Evolutionary conservation across 1,140 invertebrate genomes (phyloP).

Genomic region (Drusus annulatus): DNA sequence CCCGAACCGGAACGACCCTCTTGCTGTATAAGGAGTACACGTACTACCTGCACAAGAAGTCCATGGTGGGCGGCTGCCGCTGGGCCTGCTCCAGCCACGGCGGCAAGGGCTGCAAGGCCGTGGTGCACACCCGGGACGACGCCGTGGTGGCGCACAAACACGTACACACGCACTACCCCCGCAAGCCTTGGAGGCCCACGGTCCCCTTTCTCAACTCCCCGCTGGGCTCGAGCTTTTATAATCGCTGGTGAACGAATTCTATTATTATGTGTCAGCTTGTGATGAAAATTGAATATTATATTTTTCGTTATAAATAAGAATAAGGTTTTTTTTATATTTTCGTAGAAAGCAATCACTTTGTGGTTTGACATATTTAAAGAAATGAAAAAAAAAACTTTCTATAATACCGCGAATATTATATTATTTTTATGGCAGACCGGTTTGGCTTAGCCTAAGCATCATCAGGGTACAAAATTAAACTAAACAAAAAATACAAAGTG

Average conservation of each 20-base stretch:
- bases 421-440: no score
- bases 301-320: no score
- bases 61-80: conserved; percentile 31
- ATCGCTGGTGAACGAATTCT: conserved; percentile 12
- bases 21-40: conserved; percentile 40
- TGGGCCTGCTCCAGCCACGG: conserved; percentile 47
- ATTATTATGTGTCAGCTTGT: no score
- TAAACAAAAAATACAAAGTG: no score
- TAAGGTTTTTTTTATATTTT: no score
- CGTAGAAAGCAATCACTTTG: no score
- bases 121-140: conserved; percentile 38
- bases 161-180: conserved; percentile 18
- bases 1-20: conserved; percentile 39
- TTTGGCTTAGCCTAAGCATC: no score
- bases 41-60: conserved; percentile 44
- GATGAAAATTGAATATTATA: no score
- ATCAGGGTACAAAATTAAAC: no score
- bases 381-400: no score
- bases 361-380: no score
- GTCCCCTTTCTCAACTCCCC: conserved; percentile 15
- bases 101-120: conserved; percentile 37
- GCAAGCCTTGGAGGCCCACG: conserved; percentile 23
- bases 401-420: no score
- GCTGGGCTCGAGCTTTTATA: conserved; percentile 25
- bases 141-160: conserved; percentile 11